Evolutionary conservation across 2,797 vertebrate genomes (phyloP), one percentile per base, ranked within the genome.

Genomic region (Gymnocypris eckloni): DNA sequence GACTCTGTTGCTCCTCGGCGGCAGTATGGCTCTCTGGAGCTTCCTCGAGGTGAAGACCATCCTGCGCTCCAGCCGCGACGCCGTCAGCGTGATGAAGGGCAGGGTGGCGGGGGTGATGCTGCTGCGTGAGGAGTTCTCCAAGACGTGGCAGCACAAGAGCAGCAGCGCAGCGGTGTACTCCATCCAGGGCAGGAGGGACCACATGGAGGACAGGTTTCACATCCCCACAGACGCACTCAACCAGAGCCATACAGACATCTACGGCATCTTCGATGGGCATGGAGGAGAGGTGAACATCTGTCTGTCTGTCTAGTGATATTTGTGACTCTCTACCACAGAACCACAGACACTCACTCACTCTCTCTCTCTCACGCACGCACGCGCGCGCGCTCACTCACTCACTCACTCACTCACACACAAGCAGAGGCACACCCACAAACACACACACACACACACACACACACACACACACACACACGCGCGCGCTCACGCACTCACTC

Each of bases 171-270:
- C 97, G 0, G 96, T 97, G 75, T 97, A 96, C 86, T 97, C 97
- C 87, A 96, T 97, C 92, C 97, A 97, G 92, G 97, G 96, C 92
- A 94, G 96, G 77, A 93, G 97, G 59, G 96, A 97, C 82, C 96
- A 97, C 93, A 97, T 97, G 97, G 96, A 97, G 92, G 97, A 97
- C 93, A 94, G 97, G 83, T 97, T 96, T 84, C 92, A 96, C 89
- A 95, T 97, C 39, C 95, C 96, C 72, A 96, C 95, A 0, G 97
- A 97, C 90, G 91, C 96, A 79, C 92, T 95, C 91, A 97, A 97
- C 95, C 96, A 95, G 93, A 96, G 94, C 85, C 96, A 96, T 86
- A 96, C 96, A 1, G 95, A 95, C 90, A 96, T 97, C 92, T 97
- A 97, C 88, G 96, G 96, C 79, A 95, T 97, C 93, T 97, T 97